Evolutionary conservation across 1,140 invertebrate species (phyloP), one percentile per base, ranked within the genome.

Genomic region (Lepidurus apus): DNA sequence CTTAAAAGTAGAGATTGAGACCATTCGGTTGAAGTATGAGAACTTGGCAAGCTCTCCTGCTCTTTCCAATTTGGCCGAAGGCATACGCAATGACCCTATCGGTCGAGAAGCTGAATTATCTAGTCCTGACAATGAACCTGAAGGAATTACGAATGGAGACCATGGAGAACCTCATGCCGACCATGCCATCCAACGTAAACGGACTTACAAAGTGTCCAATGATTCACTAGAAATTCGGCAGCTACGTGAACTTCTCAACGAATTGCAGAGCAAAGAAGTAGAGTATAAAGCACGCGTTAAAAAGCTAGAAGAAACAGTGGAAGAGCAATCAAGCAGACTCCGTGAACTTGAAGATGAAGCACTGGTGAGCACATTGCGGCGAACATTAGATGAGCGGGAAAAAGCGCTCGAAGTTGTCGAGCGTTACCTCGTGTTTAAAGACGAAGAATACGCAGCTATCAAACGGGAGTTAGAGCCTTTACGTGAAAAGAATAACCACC

Each of bases 201-300:
- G 79, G 10, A 80, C 79, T 74, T 80, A 80, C 76, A 80, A 80
- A 78, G 43, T 80, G 17, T 65, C 53, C 53, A 80, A 42, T 47
- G 79, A 80, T 21, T 78, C 44, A 42, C 42, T 43, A 0, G 79
- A 80, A 78, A 34, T 80, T 42, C 44, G 53, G n/a, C 79, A 80
- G 43, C 21, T 80, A 42, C 45, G 79, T 9, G 44, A 42, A 10
- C 73, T 80, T 24, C 17, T 80, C 3, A 21, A 73, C n/a, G 76
- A 80, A 34, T n/a, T 80, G 6, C 79, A 80, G n/a, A 76, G 77
- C n/a, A 80, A 78, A 74, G 79, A 80, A 80, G 75, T 74, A 7
- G 79, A 80, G 42, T 80, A 80, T 42, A 74, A 74, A 53, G 45
- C 42, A 13, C 74, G 74, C 17, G 53, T 80, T 34, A 53, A 77